Evolutionary conservation across 2,797 vertebrate genomes (phyloP), one percentile per base, ranked within the genome.

Genomic region (Yasuhikotakia modesta): DNA sequence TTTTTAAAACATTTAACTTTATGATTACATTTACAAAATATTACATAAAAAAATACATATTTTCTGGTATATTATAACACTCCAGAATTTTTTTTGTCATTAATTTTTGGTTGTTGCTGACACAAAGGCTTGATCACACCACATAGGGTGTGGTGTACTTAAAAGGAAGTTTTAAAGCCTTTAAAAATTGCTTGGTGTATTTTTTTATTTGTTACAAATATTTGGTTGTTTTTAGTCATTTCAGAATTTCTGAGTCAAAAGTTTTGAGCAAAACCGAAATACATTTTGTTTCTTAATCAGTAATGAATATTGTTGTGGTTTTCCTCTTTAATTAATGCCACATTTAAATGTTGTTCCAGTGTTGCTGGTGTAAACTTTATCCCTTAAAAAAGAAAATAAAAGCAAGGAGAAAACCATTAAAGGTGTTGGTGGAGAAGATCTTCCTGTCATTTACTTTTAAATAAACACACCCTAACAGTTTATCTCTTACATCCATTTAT

Each of bases 131-230:
- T 76, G 21, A 43, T 52, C 24, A 66, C 53, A 76, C 55, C 27
- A 63, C 24, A 70, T 39, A 39, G 35, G 66, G 64, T 60, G 61
- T 81, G 71, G 57, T 73, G 58, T 73, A 70, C 35, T 63, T 22
- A 53, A 32, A 61, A 61, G 35, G 24, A 46, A 68, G 53, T 53
- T 52, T 14, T n/a, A 0, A 55, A 61, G 1, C 4, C 39, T 48
- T 71, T 75, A 4, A 60, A 77, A 8, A 39, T 39, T 39, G 8
- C 1, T 8, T 68, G 52, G 4, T 48, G 65, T 60, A 68, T 50
- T 27, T 69, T 61, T 74, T 69, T 48, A 8, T 69, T 10, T 24
- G 8, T 19, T 22, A 45, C 30, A 73, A 63, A 66, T 71, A 35
- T 22, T 53, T 52, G 58, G 22, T 55, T 52, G 22, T 55, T 52